phyloP scores from a whole-genome alignment of 2,888 invertebrate species.

The Trissonchulus latispiculum region DNA sequence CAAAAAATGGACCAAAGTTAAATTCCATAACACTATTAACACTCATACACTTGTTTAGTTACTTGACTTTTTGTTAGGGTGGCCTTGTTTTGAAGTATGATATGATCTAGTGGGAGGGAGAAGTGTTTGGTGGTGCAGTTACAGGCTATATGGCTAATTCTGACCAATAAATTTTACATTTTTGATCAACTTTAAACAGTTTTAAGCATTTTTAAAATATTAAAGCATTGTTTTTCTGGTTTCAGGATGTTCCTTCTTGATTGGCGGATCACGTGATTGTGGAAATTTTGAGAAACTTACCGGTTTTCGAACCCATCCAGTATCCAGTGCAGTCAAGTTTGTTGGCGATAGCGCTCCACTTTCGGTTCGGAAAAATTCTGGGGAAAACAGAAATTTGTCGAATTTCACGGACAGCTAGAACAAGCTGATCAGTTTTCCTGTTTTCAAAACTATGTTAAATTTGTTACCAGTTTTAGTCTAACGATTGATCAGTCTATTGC shows the following conservation, averaged over 20 bases:
- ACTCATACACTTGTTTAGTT: no score
- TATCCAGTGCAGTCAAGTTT: conserved; percentile 34
- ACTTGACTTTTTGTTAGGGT: no score
- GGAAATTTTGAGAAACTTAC: conserved; percentile 36
- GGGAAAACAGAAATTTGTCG: conserved; percentile 35
- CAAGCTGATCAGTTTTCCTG: conserved; percentile 30
- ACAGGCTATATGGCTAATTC: no score
- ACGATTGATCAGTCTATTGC: conserved; percentile 35
- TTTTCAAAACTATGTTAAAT: conserved; percentile 34
- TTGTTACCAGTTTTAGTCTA: conserved; percentile 34
- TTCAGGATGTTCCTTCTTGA: neutral
- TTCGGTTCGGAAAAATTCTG: conserved; percentile 40
- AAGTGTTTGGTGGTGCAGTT: no score
- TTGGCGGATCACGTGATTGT: conserved; percentile 39
- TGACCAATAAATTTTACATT: no score
- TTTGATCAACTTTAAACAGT: no score
- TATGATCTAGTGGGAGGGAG: no score
- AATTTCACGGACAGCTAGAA: conserved; percentile 23
- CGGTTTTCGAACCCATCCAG: conserved; percentile 33
- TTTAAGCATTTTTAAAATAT: no score
- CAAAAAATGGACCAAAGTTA: no score
- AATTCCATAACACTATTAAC: no score
- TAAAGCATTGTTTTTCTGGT: neutral
- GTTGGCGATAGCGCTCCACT: conserved; percentile 36
- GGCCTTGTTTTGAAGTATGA: no score